phyloP scores from a whole-genome alignment of 2,113 vertebrate species.

The Antechinus flavipes region DNA sequence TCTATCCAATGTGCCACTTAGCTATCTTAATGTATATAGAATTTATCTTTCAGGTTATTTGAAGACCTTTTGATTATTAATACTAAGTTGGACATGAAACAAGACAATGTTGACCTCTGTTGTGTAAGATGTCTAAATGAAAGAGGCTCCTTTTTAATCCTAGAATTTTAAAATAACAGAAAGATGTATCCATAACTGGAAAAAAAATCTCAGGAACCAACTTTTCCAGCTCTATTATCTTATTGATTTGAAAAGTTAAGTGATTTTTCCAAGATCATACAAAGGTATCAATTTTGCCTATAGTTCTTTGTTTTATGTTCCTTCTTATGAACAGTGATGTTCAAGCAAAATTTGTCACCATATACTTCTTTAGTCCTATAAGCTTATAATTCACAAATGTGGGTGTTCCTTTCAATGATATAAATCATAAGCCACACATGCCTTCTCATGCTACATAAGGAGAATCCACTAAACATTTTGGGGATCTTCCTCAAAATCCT shows the following conservation, averaged over 20 bases:
- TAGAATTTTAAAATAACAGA: background rate
- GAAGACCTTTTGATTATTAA: background rate
- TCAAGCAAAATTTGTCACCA: background rate
- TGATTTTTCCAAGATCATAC: background rate
- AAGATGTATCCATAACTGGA: background rate
- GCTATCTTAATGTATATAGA: background rate
- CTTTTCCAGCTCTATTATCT: background rate
- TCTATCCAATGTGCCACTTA: too few species aligned
- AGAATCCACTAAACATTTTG: background rate
- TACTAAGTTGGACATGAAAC: background rate
- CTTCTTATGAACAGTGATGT: background rate
- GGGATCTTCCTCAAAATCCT: background rate
- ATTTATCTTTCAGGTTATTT: background rate
- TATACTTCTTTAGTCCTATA: background rate
- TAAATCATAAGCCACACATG: background rate
- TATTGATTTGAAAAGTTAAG: background rate
- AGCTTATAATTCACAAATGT: background rate
- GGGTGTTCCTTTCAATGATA: background rate
- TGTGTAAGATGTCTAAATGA: background rate
- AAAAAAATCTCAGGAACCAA: background rate
- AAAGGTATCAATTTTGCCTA: background rate
- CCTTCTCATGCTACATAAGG: background rate
- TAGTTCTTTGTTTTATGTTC: background rate
- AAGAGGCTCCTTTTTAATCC: background rate
- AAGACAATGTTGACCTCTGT: background rate